Evolutionary conservation across 2,113 vertebrate genomes (phyloP), one percentile per base, ranked within the genome.

Genomic region (Ailurus styani): DNA sequence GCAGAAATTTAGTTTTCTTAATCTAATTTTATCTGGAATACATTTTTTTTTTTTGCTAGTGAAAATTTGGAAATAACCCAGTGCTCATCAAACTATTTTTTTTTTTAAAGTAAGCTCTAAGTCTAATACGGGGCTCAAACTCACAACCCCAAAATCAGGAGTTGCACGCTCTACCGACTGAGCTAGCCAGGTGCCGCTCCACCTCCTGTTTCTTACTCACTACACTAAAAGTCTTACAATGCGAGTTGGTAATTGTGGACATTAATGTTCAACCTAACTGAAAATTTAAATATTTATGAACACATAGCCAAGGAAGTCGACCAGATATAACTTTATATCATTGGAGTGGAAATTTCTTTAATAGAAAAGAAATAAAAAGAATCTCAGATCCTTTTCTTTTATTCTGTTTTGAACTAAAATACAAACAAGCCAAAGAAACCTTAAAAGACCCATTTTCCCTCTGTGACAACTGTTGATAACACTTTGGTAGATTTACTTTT

Each of bases 271-370:
- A 91, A 85, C 77, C n/a, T 93, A 93, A 55, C n/a, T 34, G 42
- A 85, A 96, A 93, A 50, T 45, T 87, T 95, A 75, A 94, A 72
- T 93, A 85, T 87, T 92, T 81, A 75, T 90, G 27, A 96, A 95
- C 45, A 31, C 83, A 87, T 18, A 57, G 95, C 60, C 52, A 94
- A 91, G n/a, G 52, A 91, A 94, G 60, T 84, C 7, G 11, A 88
- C 77, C 77, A 94, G 45, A 72, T 70, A 83, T 37, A 93, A 86
- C 64, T 55, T 37, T 94, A 45, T 95, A 9, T 62, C n/a, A 4
- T 0, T 78, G 37, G 23, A n/a, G 27, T 87, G 45, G 84, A 93
- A 90, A 87, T n/a, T 57, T 96, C 95, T 88, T 2, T 17, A 64
- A 87, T 95, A 57, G 70, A 42, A 42, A 42, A 73, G 12, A 73